Percentiles rank a stretch among this genome's conserved stretches.
Evolutionary conservation across 2,113 vertebrate genomes (phyloP).

Genomic region (Coptodon rendalli): DNA sequence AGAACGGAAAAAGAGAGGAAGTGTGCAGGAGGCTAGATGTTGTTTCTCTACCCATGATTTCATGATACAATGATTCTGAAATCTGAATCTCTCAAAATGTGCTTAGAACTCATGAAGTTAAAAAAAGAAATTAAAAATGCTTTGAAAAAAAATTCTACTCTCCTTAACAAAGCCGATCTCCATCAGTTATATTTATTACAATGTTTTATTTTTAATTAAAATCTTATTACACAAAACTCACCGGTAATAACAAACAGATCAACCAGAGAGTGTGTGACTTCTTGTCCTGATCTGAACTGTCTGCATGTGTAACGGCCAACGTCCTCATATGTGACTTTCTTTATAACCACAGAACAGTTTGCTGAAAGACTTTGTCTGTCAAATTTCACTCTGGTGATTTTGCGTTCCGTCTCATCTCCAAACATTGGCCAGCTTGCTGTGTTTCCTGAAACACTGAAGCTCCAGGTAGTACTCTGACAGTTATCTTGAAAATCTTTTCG

Average conservation of each 20-base stretch:
- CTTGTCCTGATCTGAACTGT: background rate
- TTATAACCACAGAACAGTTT: too few relatives aligned
- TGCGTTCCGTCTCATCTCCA: background rate
- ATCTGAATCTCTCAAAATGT: too few relatives aligned
- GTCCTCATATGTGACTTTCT: background rate
- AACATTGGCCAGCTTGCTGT: accelerated
- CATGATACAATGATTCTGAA: too few relatives aligned
- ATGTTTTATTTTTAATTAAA: background rate
- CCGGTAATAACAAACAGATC: background rate
- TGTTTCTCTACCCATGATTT: too few relatives aligned
- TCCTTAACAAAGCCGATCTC: background rate
- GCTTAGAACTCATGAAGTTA: too few relatives aligned
- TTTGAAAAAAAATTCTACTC: too few relatives aligned
- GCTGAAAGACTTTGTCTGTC: background rate
- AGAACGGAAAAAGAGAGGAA: background rate
- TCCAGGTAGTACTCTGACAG: background rate
- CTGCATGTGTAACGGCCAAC: background rate
- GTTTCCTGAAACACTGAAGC: background rate
- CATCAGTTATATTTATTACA: background rate
- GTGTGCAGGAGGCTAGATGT: too few relatives aligned
- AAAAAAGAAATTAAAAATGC: too few relatives aligned
- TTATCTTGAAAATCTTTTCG: background rate
- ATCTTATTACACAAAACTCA: background rate
- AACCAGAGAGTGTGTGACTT: background rate
- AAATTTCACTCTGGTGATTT: background rate